Evolutionary conservation across 2,797 vertebrate genomes (phyloP).

Genomic region (Eulemur rubriventer): DNA sequence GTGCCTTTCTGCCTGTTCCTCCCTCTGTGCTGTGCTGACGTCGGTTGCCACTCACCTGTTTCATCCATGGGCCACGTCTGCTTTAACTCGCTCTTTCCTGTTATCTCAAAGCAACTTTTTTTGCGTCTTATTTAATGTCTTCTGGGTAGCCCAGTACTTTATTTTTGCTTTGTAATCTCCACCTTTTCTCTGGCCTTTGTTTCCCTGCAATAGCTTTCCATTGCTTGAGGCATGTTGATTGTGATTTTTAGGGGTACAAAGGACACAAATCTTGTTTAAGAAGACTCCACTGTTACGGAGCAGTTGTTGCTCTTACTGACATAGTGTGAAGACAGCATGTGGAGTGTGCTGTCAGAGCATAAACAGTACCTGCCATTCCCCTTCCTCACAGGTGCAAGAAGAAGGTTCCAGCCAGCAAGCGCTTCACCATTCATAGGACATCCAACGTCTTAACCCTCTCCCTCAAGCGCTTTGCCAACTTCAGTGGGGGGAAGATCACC

Average conservation of each 20-base stretch:
- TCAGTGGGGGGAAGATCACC: slow-evolving; percentile 95
- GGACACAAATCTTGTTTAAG: fast-evolving
- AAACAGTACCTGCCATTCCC: fast-evolving
- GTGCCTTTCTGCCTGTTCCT: too few relatives aligned
- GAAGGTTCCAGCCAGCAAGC: slow-evolving; percentile 96
- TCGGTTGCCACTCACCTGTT: neutral
- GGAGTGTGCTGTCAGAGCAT: neutral
- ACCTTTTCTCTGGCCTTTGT: too few relatives aligned
- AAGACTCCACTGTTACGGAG: too few relatives aligned
- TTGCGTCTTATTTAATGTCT: fast-evolving
- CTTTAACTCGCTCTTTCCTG: neutral
- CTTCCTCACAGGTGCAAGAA: slow-evolving; percentile 92
- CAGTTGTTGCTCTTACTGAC: neutral
- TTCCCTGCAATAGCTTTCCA: fast-evolving
- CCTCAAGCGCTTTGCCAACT: slow-evolving; percentile 96
- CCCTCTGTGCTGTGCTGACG: fast-evolving
- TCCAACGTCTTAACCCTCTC: slow-evolving; percentile 96
- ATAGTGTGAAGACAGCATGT: too few relatives aligned
- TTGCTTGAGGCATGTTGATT: fast-evolving
- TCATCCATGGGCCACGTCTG: neutral
- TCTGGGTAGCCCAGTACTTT: neutral
- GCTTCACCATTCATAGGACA: slow-evolving; percentile 94
- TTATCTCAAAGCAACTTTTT: too few relatives aligned
- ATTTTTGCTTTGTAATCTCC: neutral
- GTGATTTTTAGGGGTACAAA: neutral